Evolutionary conservation across 2,113 vertebrate species (phyloP).

Genomic region (Python bivittatus): DNA sequence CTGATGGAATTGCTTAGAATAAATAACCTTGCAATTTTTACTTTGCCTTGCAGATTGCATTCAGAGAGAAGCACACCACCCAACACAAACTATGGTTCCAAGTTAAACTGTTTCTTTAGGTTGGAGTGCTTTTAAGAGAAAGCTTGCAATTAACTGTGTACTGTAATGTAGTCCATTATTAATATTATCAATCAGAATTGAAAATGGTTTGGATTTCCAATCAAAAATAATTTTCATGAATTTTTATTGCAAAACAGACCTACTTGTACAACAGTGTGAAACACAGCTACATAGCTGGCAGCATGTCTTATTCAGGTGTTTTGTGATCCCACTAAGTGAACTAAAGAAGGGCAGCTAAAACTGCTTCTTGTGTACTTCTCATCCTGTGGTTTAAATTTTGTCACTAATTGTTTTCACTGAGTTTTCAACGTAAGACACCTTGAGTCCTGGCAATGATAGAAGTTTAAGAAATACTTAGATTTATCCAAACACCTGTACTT

Average conservation of each 20-base stretch:
- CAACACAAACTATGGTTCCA: neutral
- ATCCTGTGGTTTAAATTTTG: neutral
- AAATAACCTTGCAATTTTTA: neutral
- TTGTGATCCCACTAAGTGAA: neutral
- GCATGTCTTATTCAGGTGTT: too few relatives aligned
- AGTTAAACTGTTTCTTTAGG: neutral
- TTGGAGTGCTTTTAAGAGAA: neutral
- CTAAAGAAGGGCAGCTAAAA: neutral
- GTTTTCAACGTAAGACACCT: neutral
- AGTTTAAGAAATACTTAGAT: neutral
- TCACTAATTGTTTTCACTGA: neutral
- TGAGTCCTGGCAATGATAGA: neutral
- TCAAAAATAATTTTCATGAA: neutral
- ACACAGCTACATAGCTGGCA: neutral
- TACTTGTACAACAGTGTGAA: neutral
- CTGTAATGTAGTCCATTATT: neutral
- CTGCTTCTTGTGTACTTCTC: neutral
- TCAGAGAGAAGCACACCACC: neutral
- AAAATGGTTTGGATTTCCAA: neutral
- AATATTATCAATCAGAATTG: neutral
- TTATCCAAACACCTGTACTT: neutral
- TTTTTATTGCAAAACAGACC: neutral
- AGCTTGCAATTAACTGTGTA: neutral
- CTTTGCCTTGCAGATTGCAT: neutral
- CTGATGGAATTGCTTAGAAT: neutral